phyloP scores from a whole-genome alignment of 2,113 vertebrate species.

The Labrus mixtus region DNA sequence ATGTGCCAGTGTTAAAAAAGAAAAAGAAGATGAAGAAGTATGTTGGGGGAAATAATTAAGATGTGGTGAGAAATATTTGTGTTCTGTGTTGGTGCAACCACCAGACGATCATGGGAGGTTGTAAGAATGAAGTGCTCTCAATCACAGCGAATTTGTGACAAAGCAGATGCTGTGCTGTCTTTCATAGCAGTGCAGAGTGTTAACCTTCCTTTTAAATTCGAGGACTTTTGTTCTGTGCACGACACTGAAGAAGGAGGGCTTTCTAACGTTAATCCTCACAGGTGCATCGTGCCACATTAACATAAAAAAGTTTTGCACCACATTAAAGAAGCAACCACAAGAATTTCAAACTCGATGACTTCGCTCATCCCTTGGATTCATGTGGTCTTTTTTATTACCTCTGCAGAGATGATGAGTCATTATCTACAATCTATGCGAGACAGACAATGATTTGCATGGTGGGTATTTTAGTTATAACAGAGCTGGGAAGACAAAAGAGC shows the following conservation, averaged over 20 bases:
- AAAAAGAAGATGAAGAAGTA: constrained; percentile 36
- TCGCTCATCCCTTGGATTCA: background rate
- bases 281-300: background rate
- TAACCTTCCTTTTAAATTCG: no score
- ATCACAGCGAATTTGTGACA: constrained; percentile 25
- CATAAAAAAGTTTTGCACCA: constrained; percentile 11
- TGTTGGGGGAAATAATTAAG: constrained; percentile 8
- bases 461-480: constrained; percentile 1
- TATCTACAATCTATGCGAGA: background rate
- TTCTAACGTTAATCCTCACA: constrained; percentile 4
- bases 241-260: background rate
- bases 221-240: no score
- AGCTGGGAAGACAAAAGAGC: constrained; percentile 9
- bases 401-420: constrained; percentile 32
- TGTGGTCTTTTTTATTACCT: constrained; percentile 19
- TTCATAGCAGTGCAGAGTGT: background rate
- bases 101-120: constrained; percentile 19
- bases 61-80: constrained; percentile 45
- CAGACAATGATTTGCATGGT: background rate
- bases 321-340: constrained; percentile 5
- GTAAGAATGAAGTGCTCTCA: constrained; percentile 23
- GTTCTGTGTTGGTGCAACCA: constrained; percentile 13
- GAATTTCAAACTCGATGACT: background rate
- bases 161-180: constrained; percentile 12
- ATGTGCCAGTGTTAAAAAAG: constrained; percentile 29